Base-by-base conservation (phyloP, 2,797 vertebrate genomes). In the Halcyon chelicuti region DNA sequence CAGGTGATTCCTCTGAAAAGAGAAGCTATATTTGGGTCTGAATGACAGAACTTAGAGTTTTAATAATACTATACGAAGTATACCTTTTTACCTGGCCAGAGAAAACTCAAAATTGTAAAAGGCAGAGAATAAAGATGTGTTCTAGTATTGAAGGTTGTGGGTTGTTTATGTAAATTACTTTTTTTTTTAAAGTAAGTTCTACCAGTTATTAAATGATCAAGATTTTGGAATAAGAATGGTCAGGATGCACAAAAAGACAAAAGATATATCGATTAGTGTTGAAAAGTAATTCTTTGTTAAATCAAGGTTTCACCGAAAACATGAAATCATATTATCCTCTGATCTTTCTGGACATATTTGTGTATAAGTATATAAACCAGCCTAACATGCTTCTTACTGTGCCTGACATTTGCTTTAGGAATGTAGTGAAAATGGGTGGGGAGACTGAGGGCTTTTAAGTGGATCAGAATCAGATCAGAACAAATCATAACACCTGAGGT, bases 401-500 rank as follows among this genome's bases (percentile, higher is more conserved):
- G 55, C 52, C 9, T 88, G 86, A 78, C 29, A 74, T 62, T 86
- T 73, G 35, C 66, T 95, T 87, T 94, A 76, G 57, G 79, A 97
- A 84, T 51, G n/a, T 52, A 55, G 75, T 79, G 84, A 78, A 94
- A 95, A 73, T 37, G 65, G 88, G 46, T 29, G n/a, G 62, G 70
- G 77, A 93, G 65, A 83, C 67, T 62, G 37, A 76, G 46, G 65
- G 78, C 58, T 93, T 96, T 95, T 94, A 81, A 80, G 7, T 20
- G 10, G 87, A 94, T 96, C 94, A 73, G 47, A 73, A 76, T 97
- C 88, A 94, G 89, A 96, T 93, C 66, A 79, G 94, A 92, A 71
- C 87, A 94, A 83, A 92, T 96, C 86, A 44, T 85, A 97, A 91
- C 95, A 96, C 93, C 95, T 96, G 90, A 44, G 84, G 62, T 76